These are phyloP conservation scores for Jacana jacana DNA, from an alignment of 2,113 vertebrate genomes.

Conservation along the genomic window DNA sequence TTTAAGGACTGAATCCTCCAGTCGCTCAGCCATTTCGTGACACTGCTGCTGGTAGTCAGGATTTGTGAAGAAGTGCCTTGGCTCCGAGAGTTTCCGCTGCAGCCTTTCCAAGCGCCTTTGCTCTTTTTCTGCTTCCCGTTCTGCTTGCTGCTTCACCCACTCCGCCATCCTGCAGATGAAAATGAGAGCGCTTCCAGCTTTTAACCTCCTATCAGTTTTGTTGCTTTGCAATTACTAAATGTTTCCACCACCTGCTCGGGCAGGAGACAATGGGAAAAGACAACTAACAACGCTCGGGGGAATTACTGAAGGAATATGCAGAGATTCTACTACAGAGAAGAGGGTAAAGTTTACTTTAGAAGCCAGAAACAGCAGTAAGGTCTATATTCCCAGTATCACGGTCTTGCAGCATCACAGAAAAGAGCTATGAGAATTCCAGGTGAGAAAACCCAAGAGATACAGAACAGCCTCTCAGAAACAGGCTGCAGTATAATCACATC, in stretches of 20 bases:
- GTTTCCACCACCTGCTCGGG: not conserved
- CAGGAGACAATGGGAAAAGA: not conserved
- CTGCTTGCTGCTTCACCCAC: conserved; percentile 93
- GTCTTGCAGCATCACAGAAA: not conserved
- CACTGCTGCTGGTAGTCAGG: conserved; percentile 87
- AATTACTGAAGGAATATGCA: not conserved
- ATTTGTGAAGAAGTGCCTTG: conserved; percentile 84
- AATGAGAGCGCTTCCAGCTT: fast-evolving
- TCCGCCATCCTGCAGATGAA: conserved; percentile 86
- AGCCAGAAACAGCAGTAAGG: not conserved
- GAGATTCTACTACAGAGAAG: not conserved
- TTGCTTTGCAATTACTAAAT: not conserved
- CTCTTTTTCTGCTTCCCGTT: conserved; percentile 92
- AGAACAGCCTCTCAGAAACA: not conserved
- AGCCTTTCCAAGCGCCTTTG: conserved; percentile 88
- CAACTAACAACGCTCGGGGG: not conserved
- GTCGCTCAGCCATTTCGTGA: conserved; percentile 87
- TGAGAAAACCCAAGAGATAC: not conserved
- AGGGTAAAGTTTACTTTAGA: not conserved
- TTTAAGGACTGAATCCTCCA: conserved; percentile 94
- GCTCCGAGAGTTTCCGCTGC: conserved; percentile 87
- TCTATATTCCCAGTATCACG: not conserved
- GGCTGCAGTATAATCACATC: not conserved
- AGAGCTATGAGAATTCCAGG: not conserved
- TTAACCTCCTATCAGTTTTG: too few relatives aligned